Evolutionary conservation across 2,797 vertebrate species (phyloP).

Genomic region (Sphaeramia orbicularis): DNA sequence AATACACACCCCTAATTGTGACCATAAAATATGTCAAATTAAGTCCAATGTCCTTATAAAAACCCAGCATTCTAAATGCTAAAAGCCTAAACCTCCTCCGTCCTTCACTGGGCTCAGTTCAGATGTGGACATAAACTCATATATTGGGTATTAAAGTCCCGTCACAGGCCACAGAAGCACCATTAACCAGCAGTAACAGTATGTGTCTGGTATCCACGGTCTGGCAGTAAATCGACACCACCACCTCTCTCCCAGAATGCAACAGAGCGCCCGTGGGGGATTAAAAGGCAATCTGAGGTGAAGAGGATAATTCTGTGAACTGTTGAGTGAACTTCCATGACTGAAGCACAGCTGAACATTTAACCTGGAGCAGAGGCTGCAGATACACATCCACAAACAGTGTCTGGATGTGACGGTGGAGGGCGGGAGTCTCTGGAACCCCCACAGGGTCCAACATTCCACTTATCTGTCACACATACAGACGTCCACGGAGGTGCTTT

Average conservation of each 20-base stretch:
- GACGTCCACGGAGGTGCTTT: too few species aligned
- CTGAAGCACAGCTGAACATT: background rate
- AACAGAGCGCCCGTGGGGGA: background rate
- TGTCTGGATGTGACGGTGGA: background rate
- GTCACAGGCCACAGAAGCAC: background rate
- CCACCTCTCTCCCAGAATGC: constrained; percentile 13
- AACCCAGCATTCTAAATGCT: too few species aligned
- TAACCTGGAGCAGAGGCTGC: background rate
- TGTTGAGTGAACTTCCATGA: background rate
- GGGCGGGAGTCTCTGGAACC: background rate
- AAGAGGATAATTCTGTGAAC: constrained; percentile 10
- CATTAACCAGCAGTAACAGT: background rate
- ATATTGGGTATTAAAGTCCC: too few species aligned
- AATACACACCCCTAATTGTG: too few species aligned
- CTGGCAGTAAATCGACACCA: background rate
- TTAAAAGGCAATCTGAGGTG: constrained; percentile 5
- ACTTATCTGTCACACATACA: too few species aligned
- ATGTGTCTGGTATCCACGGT: background rate
- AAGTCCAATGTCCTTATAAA: too few species aligned
- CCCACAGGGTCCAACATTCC: too few species aligned
- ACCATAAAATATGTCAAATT: too few species aligned
- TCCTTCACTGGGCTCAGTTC: too few species aligned
- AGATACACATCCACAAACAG: too few species aligned
- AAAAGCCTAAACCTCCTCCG: too few species aligned
- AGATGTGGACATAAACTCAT: background rate